Base-by-base conservation (phyloP, 2,113 vertebrate genomes). In the Indri indri region DNA sequence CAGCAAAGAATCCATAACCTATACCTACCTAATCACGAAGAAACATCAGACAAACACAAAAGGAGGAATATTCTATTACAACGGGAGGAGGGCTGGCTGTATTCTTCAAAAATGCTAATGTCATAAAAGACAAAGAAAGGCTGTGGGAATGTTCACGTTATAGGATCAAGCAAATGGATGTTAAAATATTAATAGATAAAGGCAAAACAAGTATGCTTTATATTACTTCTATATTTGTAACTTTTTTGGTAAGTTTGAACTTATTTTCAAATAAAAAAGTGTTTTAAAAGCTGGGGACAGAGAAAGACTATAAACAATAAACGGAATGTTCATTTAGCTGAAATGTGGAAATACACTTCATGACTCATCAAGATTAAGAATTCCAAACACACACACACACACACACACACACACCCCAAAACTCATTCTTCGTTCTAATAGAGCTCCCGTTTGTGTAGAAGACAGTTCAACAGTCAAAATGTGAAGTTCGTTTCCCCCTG, bases 341-440 rank as follows among this genome's bases (percentile, higher is more conserved):
- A 76, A 82, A 88, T 37, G 66, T 63, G 42, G 81, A 94, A 80
- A 83, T 7, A 52, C 10, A 65, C 61, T 42, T 80, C 30, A 4
- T 92, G 91, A 97, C 52, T 92, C 92, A 86, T 37, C 34, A 32
- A n/a, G 88, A 61, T 87, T 23, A 71, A 83, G 79, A 91, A 68
- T 80, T 84, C 37, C 63, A 95, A 87, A 37, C 52, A 68, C 84
- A 25, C 8, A 6, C 6, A 3, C 6, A 9, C n/a, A 2, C 14
- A 7, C 37, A 27, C 8, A 6, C 6, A 3, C 6, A 9, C n/a
- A 2, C 14, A 7, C 37, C 22, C 27, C 37, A 57, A 83, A 81
- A 88, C 57, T 68, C 85, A 22, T 3, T 76, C 50, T 11, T 61
- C 27, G 2, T 7, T 10, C 25, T 16, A 42, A 34, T 47, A 22